These are phyloP conservation scores for Hoplodrina blanda DNA, from an alignment of 2,888 invertebrate genomes.

Conservation along the genomic window DNA sequence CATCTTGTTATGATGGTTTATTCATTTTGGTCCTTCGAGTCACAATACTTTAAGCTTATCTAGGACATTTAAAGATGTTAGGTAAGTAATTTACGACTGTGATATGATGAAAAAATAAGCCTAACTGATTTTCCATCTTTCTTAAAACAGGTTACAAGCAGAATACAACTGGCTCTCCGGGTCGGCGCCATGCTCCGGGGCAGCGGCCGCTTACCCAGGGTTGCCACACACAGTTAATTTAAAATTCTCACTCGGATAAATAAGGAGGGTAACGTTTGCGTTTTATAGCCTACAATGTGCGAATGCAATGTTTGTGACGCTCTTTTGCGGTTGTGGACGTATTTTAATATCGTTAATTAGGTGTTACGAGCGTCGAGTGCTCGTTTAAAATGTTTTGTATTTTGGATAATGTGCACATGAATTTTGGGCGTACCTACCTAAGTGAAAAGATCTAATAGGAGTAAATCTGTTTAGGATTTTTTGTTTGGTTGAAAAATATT, in stretches of 20 bases:
- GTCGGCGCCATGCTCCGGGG: slow-evolving; percentile 67
- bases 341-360: slow-evolving; percentile 91
- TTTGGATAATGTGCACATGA: slow-evolving; percentile 71
- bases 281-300: slow-evolving; percentile 89
- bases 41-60: too few species aligned
- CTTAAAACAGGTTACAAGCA: slow-evolving; percentile 60
- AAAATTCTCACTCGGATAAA: slow-evolving; percentile 90
- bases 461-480: slow-evolving; percentile 63
- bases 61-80: neutral
- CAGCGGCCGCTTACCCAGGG: slow-evolving; percentile 79
- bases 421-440: slow-evolving; percentile 52
- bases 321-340: slow-evolving; percentile 86
- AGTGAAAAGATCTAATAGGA: slow-evolving; percentile 55
- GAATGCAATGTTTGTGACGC: slow-evolving; percentile 86
- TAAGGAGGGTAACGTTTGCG: slow-evolving; percentile 90
- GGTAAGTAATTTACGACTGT: too few species aligned
- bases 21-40: too few species aligned
- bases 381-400: slow-evolving; percentile 70
- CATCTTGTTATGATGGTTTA: too few species aligned
- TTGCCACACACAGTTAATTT: slow-evolving; percentile 90
- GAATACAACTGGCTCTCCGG: slow-evolving; percentile 72
- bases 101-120: too few species aligned
- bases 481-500: neutral
- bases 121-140: neutral
- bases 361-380: slow-evolving; percentile 81